Evolutionary conservation across 2,888 invertebrate species (phyloP), one percentile per base, ranked within the genome.

Genomic region (Monochamus alternatus): DNA sequence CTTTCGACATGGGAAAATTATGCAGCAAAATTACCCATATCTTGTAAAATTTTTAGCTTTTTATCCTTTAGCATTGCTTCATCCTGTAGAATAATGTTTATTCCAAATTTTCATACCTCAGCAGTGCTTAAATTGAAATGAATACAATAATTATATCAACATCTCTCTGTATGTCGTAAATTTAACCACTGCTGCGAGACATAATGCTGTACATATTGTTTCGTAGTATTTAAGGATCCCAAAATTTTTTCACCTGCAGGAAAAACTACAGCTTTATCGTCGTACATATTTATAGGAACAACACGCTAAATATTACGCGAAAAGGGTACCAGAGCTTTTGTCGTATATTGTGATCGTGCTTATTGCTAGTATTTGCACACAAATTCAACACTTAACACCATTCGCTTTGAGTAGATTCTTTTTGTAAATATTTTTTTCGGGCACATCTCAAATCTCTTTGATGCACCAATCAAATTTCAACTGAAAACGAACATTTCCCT

Each of bases 291-390:
- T 81, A 83, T 65, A 65, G 65, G 8, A 65, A 47, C 5, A 44
- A 31, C 60, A 69, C 69, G 69, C 69, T 69, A 69, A 44, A 30
- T 69, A 69, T 75, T 73, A 66, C 70, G 78, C 75, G 60, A 73
- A 75, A 75, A 75, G 72, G 84, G 86, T 87, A 86, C 86, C 86
- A 86, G 85, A 85, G 87, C 86, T 87, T 87, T 83, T 82, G 81
- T 85, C 85, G 83, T 81, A 85, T 80, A 76, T 82, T 86, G 86
- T 86, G 85, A 84, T 86, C 86, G 85, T 87, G 86, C 86, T 80
- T 86, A 83, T 80, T 84, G 82, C 80, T 81, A 82, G 72, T 69
- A 73, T 66, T n/a, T 75, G 68, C 73, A 76, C 72, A 74, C 73
- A 74, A 59, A 67, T 75, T 69, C 60, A 69, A 69, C 59, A 69